These are phyloP conservation scores for Hydrozoanthus gracilis DNA, from an alignment of 92 coral and sea anemone genomes.

Conservation along the genomic window DNA sequence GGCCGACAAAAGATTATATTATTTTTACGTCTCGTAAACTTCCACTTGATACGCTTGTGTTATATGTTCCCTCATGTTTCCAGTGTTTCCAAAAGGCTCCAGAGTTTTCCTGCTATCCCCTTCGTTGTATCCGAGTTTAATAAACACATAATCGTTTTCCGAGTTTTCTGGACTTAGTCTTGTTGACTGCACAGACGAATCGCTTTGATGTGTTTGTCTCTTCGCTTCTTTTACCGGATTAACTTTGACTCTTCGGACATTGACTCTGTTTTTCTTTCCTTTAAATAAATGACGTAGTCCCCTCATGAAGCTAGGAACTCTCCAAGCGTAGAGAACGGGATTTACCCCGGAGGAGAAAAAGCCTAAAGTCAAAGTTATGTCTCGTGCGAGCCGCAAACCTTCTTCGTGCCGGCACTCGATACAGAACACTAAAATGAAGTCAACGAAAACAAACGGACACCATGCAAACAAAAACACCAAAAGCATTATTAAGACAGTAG, in stretches of 20 bases:
- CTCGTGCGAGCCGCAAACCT: constrained; percentile 67
- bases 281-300: constrained; percentile 60
- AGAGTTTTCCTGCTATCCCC: neutral
- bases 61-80: neutral
- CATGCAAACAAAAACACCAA: constrained; percentile 77
- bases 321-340: constrained; percentile 83
- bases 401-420: constrained; percentile 63
- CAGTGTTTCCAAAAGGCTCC: neutral
- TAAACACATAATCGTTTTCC: neutral
- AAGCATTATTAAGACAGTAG: constrained; percentile 82
- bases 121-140: neutral
- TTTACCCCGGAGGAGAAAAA: constrained; percentile 86
- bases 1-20: neutral
- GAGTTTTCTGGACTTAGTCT: constrained; percentile 4
- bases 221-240: constrained; percentile 10
- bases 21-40: neutral
- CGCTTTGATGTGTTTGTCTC: neutral
- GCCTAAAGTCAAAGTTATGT: constrained; percentile 73
- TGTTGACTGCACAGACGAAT: constrained; percentile 28
- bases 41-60: constrained; percentile 12
- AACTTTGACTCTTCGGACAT: constrained; percentile 29
- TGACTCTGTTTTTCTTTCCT: constrained; percentile 1
- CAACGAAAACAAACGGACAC: constrained; percentile 82
- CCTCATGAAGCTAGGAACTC: constrained; percentile 73
- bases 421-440: constrained; percentile 78